These are phyloP conservation scores for Acrocephalus arundinaceus DNA, from an alignment of 2,113 vertebrate genomes.

Conservation along the genomic window DNA sequence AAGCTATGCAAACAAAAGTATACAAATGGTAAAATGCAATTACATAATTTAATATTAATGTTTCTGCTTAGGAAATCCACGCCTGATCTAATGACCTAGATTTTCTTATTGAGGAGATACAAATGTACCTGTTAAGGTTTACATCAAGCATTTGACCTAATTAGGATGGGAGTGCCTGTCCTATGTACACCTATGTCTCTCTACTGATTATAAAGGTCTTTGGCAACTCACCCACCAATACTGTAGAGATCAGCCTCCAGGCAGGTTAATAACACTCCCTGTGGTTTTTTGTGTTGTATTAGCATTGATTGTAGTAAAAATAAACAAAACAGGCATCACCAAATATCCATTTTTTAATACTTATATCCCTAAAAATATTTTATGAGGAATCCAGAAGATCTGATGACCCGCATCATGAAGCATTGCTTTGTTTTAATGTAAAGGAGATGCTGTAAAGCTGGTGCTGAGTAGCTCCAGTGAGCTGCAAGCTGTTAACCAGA, in stretches of 20 bases:
- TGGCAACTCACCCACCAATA: not conserved
- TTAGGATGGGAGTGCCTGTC: not conserved
- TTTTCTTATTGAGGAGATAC: not conserved
- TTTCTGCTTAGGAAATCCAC: not conserved
- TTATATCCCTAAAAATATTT: not conserved
- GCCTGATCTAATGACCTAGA: not conserved
- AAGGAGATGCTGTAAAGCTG: not conserved
- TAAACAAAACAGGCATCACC: not conserved
- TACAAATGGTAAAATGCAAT: not conserved
- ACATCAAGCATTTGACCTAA: not conserved
- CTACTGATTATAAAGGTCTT: not conserved
- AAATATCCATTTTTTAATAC: not conserved
- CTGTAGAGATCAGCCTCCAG: not conserved
- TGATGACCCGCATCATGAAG: not conserved
- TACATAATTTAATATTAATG: not conserved
- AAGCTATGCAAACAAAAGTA: not conserved
- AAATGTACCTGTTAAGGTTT: not conserved
- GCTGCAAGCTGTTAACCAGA: not conserved
- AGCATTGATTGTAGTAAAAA: not conserved
- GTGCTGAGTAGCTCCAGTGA: not conserved
- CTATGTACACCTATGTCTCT: not conserved
- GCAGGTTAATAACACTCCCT: not conserved
- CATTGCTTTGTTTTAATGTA: not conserved
- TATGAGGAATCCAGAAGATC: not conserved
- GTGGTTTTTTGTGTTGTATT: not conserved